phyloP scores from a whole-genome alignment of 2,113 vertebrate genomes.

The Edolisoma coerulescens region DNA sequence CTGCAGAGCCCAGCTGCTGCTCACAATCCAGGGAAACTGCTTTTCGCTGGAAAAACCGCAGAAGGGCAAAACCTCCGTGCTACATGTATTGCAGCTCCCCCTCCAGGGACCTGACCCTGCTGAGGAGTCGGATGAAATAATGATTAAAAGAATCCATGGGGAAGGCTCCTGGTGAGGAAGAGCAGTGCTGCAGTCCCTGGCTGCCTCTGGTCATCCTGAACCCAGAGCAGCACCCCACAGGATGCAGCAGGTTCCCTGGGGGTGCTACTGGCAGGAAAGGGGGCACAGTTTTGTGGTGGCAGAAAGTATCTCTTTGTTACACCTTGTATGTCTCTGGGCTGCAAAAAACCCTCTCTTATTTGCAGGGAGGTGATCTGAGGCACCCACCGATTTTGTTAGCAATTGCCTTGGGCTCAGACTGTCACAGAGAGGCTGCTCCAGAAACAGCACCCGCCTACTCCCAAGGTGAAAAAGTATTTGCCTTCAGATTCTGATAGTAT shows the following conservation, averaged over 20 bases:
- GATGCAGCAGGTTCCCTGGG: fast-evolving
- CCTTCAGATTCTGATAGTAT: background rate
- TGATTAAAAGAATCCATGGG: background rate
- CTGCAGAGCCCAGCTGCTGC: background rate
- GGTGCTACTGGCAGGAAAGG: background rate
- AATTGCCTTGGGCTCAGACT: background rate
- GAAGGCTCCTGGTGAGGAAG: background rate
- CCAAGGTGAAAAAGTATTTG: background rate
- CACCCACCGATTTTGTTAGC: background rate
- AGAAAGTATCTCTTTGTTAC: background rate
- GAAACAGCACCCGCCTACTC: background rate
- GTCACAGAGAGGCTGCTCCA: background rate
- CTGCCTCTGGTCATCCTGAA: background rate
- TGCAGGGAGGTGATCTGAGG: background rate
- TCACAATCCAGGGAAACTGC: background rate
- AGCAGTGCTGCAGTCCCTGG: background rate
- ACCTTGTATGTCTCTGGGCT: background rate
- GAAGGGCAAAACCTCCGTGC: fast-evolving
- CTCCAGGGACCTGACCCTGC: background rate
- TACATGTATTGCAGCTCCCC: background rate
- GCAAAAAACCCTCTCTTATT: background rate
- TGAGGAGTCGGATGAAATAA: background rate
- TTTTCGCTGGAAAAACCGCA: background rate
- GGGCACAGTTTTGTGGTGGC: background rate
- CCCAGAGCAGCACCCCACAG: background rate